Base-by-base conservation (phyloP, 92 coral and sea anemone species). In the Zoanthus solanderi region DNA sequence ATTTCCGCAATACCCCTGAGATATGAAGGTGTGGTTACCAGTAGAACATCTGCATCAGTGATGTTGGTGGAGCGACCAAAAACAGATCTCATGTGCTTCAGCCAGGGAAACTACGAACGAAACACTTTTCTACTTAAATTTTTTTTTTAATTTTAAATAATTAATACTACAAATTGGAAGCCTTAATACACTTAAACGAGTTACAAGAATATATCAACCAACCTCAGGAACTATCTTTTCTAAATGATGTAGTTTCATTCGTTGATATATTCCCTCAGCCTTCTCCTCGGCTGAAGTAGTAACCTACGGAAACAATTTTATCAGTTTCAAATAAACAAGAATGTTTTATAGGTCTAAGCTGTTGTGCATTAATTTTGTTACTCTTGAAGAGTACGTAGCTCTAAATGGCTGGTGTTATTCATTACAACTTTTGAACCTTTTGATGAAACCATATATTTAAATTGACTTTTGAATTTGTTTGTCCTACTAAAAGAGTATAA, bases 221-320 rank as follows among this genome's bases (percentile, higher is more conserved):
- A 97, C 99, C 94, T 89, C 92, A n/a, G 99, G 99, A 77, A 97
- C 98, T 29, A 94, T 94, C 71, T 86, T 93, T 34, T 89, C 86
- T 16, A 97, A 92, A 45, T 69, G 87, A 42, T 94, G 82, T 23
- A 97, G 90, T 34, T 95, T 95, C 94, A 97, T 97, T 52, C 99
- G 87, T 75, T 97, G 93, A 87, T 97, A 97, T 34, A 97, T 91
- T 72, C 99, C 99, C 60, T 93, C 99, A 13, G 99, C 96, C 60
- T 95, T 95, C 74, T 88, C 98, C 84, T 95, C 99, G 6, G 98
- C 99, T 63, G 99, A 92, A 32, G 99, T 94, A 5, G 99, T 97
- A 71, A 97, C 88, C 99, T 97, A 76, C 17, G 52, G 52, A 78
- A 63, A 14, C 0, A 11, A n/a, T 6, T 1, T 11, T 52, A 15